These are phyloP conservation scores for Apoda limacodes DNA, from an alignment of 2,888 invertebrate species.

Conservation along the genomic window DNA sequence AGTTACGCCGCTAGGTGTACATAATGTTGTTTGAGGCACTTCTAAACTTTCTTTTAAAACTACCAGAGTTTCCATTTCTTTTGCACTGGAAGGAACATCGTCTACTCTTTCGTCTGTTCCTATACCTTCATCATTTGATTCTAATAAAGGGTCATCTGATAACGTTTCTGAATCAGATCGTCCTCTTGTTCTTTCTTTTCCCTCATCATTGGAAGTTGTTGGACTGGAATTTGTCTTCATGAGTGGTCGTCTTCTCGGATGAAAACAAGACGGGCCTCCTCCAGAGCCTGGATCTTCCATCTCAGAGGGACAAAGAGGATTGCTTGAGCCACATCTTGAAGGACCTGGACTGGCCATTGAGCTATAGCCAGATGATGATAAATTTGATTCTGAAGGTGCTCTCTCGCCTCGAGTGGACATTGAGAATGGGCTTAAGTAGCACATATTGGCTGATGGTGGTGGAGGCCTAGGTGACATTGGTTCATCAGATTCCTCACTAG, in stretches of 20 bases:
- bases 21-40: constrained; percentile 48
- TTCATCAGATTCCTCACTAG: constrained; percentile 84
- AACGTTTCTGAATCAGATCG: constrained; percentile 81
- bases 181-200: constrained; percentile 66
- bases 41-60: constrained; percentile 56
- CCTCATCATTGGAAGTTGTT: constrained; percentile 49
- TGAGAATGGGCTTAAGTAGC: constrained; percentile 82
- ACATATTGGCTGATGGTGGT: constrained; percentile 71
- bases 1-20: constrained; percentile 60
- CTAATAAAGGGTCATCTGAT: constrained; percentile 77
- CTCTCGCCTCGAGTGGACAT: constrained; percentile 79
- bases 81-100: constrained; percentile 77
- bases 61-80: constrained; percentile 66
- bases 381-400: constrained; percentile 84
- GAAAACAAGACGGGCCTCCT: constrained; percentile 62
- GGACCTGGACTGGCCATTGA: constrained; percentile 89
- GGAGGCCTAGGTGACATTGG: constrained; percentile 74
- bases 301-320: constrained; percentile 81
- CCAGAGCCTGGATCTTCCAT: constrained; percentile 79
- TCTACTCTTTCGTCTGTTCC: constrained; percentile 82
- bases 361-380: constrained; percentile 87
- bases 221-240: constrained; percentile 71
- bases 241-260: constrained; percentile 71
- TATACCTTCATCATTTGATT: constrained; percentile 83
- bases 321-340: constrained; percentile 84